These are phyloP conservation scores for Nomada ruficornis DNA, from an alignment of 2,888 invertebrate species.

Conservation along the genomic window DNA sequence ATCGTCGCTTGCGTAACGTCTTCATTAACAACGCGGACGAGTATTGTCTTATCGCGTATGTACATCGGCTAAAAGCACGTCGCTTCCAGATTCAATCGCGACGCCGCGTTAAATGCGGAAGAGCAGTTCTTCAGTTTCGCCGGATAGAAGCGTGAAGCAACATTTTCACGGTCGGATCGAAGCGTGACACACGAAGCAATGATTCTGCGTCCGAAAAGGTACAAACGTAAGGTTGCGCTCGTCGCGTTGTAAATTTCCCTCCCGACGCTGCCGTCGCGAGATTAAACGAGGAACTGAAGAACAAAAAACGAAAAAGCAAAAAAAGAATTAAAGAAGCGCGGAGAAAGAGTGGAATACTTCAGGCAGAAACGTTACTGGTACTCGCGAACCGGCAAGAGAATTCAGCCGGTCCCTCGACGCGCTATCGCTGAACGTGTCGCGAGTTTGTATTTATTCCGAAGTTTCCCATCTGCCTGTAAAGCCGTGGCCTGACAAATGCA, in stretches of 20 bases:
- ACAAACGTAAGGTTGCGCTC: background rate
- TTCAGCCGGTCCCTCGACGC: constrained; percentile 24
- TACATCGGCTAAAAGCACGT: no score
- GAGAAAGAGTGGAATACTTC: no score
- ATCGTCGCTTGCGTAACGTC: background rate
- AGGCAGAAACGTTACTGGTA: no score
- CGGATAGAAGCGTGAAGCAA: constrained; percentile 13
- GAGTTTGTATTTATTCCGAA: constrained; percentile 54
- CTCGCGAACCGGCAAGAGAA: background rate
- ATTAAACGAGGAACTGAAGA: constrained; percentile 5
- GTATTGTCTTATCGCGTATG: background rate
- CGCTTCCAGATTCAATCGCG: no score
- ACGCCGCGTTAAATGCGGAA: no score
- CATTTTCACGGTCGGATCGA: constrained; percentile 42
- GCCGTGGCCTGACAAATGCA: constrained; percentile 51
- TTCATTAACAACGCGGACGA: no score
- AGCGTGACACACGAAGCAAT: constrained; percentile 8
- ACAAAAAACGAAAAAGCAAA: background rate
- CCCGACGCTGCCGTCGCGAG: background rate
- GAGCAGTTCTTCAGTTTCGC: background rate
- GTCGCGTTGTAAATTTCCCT: constrained; percentile 28
- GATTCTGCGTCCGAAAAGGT: constrained; percentile 44
- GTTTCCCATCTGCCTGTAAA: constrained; percentile 46
- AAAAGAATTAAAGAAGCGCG: background rate
- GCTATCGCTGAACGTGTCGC: constrained; percentile 38